phyloP scores from a whole-genome alignment of 2,888 invertebrate genomes.

The Molanna angustata region DNA sequence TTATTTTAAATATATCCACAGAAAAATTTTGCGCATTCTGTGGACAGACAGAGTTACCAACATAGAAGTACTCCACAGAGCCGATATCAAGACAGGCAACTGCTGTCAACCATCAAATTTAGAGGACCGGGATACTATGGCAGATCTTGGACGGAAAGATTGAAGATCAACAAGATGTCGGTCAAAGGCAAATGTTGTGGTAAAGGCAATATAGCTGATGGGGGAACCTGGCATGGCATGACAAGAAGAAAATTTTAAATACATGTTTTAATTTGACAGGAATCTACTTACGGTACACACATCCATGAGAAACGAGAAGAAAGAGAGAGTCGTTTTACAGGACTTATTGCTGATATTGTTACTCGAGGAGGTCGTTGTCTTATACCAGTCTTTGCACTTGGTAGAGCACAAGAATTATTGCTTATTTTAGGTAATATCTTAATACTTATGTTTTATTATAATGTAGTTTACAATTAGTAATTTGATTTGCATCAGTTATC shows the following conservation, averaged over 20 bases:
- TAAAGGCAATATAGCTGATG: not conserved
- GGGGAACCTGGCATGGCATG: too few species aligned
- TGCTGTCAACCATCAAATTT: too few species aligned
- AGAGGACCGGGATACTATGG: too few species aligned
- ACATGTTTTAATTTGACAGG: conserved; percentile 59
- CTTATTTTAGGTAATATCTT: conserved; percentile 70
- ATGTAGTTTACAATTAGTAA: not conserved
- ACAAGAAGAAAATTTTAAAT: too few species aligned
- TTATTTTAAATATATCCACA: too few species aligned
- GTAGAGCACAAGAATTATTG: conserved; percentile 93
- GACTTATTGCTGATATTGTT: conserved; percentile 92
- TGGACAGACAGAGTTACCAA: too few species aligned
- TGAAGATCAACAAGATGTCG: not conserved
- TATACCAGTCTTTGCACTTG: conserved; percentile 98
- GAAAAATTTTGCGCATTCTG: too few species aligned
- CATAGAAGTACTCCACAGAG: too few species aligned
- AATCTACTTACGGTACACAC: conserved; percentile 98
- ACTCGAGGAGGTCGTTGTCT: conserved; percentile 95
- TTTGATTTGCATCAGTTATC: too few species aligned
- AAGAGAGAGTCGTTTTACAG: conserved; percentile 89
- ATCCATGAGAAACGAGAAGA: conserved; percentile 98
- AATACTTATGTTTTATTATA: not conserved
- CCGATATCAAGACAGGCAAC: too few species aligned
- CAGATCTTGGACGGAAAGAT: not conserved
- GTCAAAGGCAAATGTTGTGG: not conserved